Conservation (phyloP, 2,113 vertebrate genomes). For the Bos indicus region DNA sequence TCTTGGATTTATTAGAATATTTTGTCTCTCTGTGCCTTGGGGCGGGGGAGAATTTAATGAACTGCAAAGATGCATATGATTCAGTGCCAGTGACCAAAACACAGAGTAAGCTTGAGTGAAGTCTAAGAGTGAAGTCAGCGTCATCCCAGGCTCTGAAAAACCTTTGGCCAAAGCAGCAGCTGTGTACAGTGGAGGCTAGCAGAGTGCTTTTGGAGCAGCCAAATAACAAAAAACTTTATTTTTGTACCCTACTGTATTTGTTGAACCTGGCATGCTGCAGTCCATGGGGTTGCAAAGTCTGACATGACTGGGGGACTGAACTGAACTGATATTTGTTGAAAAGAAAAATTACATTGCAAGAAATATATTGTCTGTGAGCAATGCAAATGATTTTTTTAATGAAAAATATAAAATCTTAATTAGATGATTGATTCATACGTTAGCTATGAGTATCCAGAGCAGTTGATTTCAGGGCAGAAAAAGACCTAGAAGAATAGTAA, state of each 20-base stretch:
- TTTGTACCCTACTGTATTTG: not conserved
- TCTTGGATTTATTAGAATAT: constrained; percentile 4
- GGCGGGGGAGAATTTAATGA: not conserved
- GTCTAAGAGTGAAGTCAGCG: not conserved
- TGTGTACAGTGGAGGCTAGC: rapidly evolving
- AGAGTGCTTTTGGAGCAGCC: not conserved
- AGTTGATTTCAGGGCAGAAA: constrained; percentile 39
- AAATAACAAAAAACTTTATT: not conserved
- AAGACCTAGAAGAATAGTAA: not conserved
- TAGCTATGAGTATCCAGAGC: not conserved
- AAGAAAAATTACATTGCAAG: not conserved
- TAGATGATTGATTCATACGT: constrained; percentile 18
- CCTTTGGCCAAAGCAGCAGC: not conserved
- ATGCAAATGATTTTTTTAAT: constrained; percentile 24
- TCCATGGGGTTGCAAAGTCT: not conserved
- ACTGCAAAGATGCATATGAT: not conserved
- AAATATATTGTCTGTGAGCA: not conserved
- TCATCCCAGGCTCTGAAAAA: too few species aligned
- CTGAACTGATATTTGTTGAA: not conserved
- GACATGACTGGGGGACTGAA: not conserved
- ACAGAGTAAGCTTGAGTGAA: not conserved
- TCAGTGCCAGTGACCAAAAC: not conserved
- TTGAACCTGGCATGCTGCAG: not conserved
- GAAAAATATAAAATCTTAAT: constrained; percentile 40
- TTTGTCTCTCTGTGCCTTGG: not conserved